Percentiles rank a stretch among this genome's conserved stretches.
phyloP scores from a whole-genome alignment of 1,140 invertebrate genomes.

The Drosophila ercepeae region DNA sequence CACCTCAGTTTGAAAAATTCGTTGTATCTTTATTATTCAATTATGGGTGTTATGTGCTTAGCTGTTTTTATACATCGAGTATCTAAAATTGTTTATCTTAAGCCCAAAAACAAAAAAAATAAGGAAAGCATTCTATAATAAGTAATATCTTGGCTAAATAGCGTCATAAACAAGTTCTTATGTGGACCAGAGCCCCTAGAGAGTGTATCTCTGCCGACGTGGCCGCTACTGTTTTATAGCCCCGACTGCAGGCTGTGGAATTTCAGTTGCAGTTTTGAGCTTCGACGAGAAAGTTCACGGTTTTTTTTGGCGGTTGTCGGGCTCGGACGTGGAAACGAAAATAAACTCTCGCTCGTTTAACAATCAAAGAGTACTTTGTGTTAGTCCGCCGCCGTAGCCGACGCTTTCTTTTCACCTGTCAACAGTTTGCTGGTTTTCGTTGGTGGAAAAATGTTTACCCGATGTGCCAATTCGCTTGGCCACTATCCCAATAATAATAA shows the following conservation, averaged over 20 bases:
- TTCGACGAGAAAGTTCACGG: slow-evolving; percentile 71
- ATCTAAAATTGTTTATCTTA: not conserved
- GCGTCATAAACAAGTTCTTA: slow-evolving; percentile 36
- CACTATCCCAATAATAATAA: slow-evolving; percentile 44
- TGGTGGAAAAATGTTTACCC: slow-evolving; percentile 74
- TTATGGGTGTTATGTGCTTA: slow-evolving; percentile 15
- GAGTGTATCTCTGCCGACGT: slow-evolving; percentile 2
- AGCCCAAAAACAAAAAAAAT: slow-evolving; percentile 15
- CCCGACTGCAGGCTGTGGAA: slow-evolving; percentile 41
- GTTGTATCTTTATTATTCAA: not conserved
- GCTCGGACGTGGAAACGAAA: not conserved
- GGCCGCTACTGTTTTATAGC: not conserved
- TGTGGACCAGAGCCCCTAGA: slow-evolving; percentile 15
- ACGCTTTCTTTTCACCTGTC: slow-evolving; percentile 66
- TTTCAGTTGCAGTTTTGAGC: slow-evolving; percentile 77
- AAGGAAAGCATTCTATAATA: not conserved
- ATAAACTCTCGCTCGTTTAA: slow-evolving; percentile 76
- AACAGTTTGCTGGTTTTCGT: slow-evolving; percentile 42
- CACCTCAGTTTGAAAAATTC: not conserved
- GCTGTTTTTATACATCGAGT: slow-evolving; percentile 1
- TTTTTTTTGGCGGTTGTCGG: slow-evolving; percentile 17
- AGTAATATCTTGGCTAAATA: slow-evolving; percentile 7
- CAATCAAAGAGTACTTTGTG: slow-evolving; percentile 56
- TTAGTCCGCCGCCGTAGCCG: no score
- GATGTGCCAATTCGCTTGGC: slow-evolving; percentile 69